Base-by-base conservation (phyloP, 2,113 vertebrate species). In the Nanorana parkeri region DNA sequence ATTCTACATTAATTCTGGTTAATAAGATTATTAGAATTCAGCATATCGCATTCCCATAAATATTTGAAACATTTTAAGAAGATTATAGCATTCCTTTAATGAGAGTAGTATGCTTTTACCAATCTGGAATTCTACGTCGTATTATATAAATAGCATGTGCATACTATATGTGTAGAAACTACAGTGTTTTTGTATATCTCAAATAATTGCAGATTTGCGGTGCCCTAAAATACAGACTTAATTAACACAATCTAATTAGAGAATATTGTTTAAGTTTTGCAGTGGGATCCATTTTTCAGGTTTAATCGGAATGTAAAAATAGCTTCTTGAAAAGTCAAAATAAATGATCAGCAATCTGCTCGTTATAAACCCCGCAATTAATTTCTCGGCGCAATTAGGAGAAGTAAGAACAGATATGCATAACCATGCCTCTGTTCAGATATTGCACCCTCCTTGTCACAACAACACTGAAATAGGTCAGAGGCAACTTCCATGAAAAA, bases 391-490 rank as follows among this genome's bases (percentile, higher is more conserved):
- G 36, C 56, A 80, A 63, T 61, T 80, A 80, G 26, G 41, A 80
- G 32, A 13, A 17, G 23, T 16, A 15, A 32, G 55, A 20, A 60
- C 26, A 54, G 26, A 20, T 67, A 29, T 52, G 16, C 16, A 1
- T 28, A 6, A 7, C 5, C 19, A 23, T 60, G 8, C 23, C 71
- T 16, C 5, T 13, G 11, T 23, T 52, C 17, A 65, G 58, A 51
- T 77, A 63, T 65, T 77, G 23, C 60, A 63, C 17, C 15, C 17
- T 64, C 41, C 75, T 63, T 77, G 58, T 63, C 32, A 20, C 36
- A 51, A 20, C 41, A 61, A n/a, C 60, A 16, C 60, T 6, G 75
- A 64, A 77, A 77, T 60, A 75, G 55, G 72, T 75, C 72, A 75
- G 36, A 51, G 63, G 60, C 17, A 11, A 55, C 32, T 51, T 65